A percentile compares a stretch with the other conserved stretches of the same genome.
Evolutionary conservation across 1,140 invertebrate species (phyloP).

Genomic region (Saccostrea echinata): DNA sequence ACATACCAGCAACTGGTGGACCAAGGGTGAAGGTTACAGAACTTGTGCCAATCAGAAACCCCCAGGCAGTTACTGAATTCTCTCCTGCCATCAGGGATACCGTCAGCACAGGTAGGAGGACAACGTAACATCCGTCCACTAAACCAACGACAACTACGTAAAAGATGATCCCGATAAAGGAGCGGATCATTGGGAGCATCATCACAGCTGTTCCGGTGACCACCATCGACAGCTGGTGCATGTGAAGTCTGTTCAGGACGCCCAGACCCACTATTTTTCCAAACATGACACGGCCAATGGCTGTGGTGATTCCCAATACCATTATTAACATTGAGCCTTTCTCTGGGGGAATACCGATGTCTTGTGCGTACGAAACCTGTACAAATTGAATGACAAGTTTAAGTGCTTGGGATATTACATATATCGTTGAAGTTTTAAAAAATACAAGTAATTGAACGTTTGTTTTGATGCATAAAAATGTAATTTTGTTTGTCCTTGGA

Average conservation of each 20-base stretch:
- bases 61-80: constrained; percentile 71
- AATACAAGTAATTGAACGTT: too few species aligned
- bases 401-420: too few species aligned
- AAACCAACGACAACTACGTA: constrained; percentile 70
- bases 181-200: constrained; percentile 68
- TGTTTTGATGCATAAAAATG: too few species aligned
- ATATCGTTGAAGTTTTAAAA: too few species aligned
- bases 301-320: constrained; percentile 67
- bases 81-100: constrained; percentile 65
- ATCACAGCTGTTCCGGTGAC: constrained; percentile 68
- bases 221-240: constrained; percentile 73
- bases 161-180: constrained; percentile 62
- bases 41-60: constrained; percentile 66
- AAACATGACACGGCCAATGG: constrained; percentile 68
- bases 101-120: constrained; percentile 72
- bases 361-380: constrained; percentile 70
- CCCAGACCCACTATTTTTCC: constrained; percentile 68
- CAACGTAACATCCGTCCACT: constrained; percentile 73
- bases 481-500: too few species aligned
- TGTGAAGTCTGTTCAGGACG: constrained; percentile 68
- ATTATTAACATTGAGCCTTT: constrained; percentile 67
- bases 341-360: constrained; percentile 64
- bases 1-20: constrained; percentile 71
- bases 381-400: neutral
- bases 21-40: constrained; percentile 73